Evolutionary conservation across 2,888 invertebrate species (phyloP), one percentile per base, ranked within the genome.

Genomic region (Lasiommata megera): DNA sequence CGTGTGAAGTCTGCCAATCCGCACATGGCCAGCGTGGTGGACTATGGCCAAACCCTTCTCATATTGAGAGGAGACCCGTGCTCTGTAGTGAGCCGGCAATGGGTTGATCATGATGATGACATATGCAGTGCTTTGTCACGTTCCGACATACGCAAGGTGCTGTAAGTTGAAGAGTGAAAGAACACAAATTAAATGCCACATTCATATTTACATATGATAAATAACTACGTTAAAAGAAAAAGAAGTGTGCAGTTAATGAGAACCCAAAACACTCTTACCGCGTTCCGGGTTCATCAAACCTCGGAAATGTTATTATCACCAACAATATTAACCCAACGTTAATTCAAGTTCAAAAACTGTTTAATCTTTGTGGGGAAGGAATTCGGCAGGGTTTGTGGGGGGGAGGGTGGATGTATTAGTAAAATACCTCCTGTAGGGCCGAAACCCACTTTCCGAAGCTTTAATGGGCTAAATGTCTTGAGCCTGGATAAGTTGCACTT

Each of bases 381-480:
- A 36, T 48, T 34, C 18, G n/a, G 9, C 9, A 12, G 44, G 54
- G 41, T 43, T 18, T 23, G 11, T 16, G 28, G 28, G 65, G 64
- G 63, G 70, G 71, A 76, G 74, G 72, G 80, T n/a, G n/a, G n/a
- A n/a, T n/a, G n/a, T 82, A 82, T 81, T 81, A 82, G 82, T 76
- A 79, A 77, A 80, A 83, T 82, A 80, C 81, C 80, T 66, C 57
- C 63, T 56, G 65, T 68, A 66, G 68, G 67, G 66, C 60, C 64
- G 44, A 66, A 70, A 68, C 74, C 75, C 77, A 76, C 81, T 82
- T 81, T 80, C 78, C 77, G 77, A 79, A 79, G 84, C 82, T 85
- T 86, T 88, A 88, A 88, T 87, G 86, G 88, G 82, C 84, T 86
- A 84, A 88, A 85, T 87, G 84, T 87, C 86, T 87, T 81, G 79